These are phyloP conservation scores for Polietes domitor DNA, from an alignment of 2,888 invertebrate genomes.

Conservation along the genomic window DNA sequence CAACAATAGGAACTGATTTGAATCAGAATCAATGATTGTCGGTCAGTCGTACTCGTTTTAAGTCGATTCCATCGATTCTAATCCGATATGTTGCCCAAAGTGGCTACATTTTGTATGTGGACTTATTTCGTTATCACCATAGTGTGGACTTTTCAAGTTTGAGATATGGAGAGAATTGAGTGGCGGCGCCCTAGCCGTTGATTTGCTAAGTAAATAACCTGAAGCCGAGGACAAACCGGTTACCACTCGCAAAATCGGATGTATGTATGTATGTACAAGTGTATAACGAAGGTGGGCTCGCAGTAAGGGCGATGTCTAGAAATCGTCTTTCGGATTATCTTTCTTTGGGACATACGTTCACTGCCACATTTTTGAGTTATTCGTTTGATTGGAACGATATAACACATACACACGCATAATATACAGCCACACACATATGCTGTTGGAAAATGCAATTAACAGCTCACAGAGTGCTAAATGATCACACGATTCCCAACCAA, in stretches of 20 bases:
- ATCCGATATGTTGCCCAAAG: background rate
- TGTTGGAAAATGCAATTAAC: slow-evolving; percentile 53
- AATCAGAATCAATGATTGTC: slow-evolving; percentile 39
- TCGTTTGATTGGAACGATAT: too few relatives aligned
- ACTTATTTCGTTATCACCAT: slow-evolving; percentile 62
- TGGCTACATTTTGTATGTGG: slow-evolving; percentile 48
- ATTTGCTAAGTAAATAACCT: background rate
- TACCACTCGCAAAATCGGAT: background rate
- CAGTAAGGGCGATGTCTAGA: too few relatives aligned
- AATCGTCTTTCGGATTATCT: too few relatives aligned
- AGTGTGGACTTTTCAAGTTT: slow-evolving; percentile 57
- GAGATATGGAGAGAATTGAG: background rate
- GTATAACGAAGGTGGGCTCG: too few relatives aligned
- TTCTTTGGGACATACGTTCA: too few relatives aligned
- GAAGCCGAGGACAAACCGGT: background rate
- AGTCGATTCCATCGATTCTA: background rate
- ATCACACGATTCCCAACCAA: slow-evolving; percentile 77
- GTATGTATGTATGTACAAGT: background rate
- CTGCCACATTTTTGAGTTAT: too few relatives aligned
- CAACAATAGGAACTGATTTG: slow-evolving; percentile 39
- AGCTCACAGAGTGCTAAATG: slow-evolving; percentile 77
- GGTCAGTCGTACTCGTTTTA: too few relatives aligned
- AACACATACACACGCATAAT: background rate
- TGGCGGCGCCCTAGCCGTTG: background rate
- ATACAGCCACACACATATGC: background rate